Evolutionary conservation across 2,888 invertebrate genomes (phyloP).

Genomic region (Polyploca ridens): DNA sequence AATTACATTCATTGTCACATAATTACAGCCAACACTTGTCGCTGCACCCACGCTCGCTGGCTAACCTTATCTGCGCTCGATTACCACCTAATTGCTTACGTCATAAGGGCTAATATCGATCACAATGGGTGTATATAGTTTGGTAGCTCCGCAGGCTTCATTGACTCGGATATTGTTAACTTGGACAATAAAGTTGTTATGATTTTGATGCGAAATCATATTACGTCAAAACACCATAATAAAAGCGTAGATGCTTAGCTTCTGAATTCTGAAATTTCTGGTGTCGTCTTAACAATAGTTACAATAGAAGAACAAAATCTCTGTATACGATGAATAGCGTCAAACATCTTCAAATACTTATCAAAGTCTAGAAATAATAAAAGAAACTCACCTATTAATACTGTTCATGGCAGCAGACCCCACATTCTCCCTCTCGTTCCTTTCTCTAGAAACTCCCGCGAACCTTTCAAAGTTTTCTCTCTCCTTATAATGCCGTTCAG

Average conservation of each 20-base stretch:
- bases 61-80: conserved; percentile 36
- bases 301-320: too few relatives aligned
- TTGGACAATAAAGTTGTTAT: conserved; percentile 37
- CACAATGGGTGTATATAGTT: conserved; percentile 23
- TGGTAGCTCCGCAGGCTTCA: conserved; percentile 21
- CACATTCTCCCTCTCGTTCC: conserved; percentile 80
- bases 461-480: conserved; percentile 77
- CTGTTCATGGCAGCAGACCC: conserved; percentile 85
- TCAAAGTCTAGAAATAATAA: conserved; percentile 6
- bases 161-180: conserved; percentile 30
- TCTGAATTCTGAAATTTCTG: too few relatives aligned
- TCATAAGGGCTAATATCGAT: conserved; percentile 40
- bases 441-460: conserved; percentile 78
- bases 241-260: background rate
- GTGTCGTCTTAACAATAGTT: too few relatives aligned
- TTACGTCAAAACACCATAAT: background rate
- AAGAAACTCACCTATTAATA: conserved; percentile 85
- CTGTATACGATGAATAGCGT: too few relatives aligned
- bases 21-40: conserved; percentile 77
- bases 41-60: conserved; percentile 67
- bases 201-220: conserved; percentile 7
- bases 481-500: conserved; percentile 79
- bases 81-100: conserved; percentile 39
- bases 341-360: too few relatives aligned
- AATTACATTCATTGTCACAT: conserved; percentile 81